phyloP scores from a whole-genome alignment of 30 jellyfish, hydroid and myxozoan genomes.

The Nemopilema nomurai region DNA sequence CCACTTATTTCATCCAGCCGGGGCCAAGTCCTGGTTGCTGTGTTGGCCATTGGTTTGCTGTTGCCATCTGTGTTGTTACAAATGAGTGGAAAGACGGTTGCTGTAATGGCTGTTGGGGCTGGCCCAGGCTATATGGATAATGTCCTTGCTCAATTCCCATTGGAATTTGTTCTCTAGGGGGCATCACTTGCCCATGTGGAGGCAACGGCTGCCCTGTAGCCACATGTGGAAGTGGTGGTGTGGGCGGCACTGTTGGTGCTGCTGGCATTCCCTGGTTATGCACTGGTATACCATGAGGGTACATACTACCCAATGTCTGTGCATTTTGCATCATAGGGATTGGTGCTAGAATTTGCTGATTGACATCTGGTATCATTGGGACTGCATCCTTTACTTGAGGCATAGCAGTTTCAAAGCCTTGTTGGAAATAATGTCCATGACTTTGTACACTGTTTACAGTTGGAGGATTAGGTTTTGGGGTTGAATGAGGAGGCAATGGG shows the following conservation, averaged over 20 bases:
- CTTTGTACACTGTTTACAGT: conserved; percentile 25
- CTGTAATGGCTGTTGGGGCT: conserved; percentile 43
- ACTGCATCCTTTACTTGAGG: conserved; percentile 26
- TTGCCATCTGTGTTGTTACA: conserved; percentile 59
- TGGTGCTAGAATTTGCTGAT: conserved; percentile 20
- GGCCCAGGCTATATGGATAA: conserved; percentile 40
- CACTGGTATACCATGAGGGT: conserved; percentile 32
- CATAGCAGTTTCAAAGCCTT: conserved; percentile 30
- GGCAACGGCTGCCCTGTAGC: conserved; percentile 48
- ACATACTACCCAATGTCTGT: conserved; percentile 36
- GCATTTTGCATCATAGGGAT: conserved; percentile 30
- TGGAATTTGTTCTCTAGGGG: conserved; percentile 39
- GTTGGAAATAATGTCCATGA: conserved; percentile 42
- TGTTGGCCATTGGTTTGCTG: conserved; percentile 47
- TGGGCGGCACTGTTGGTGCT: conserved; percentile 28
- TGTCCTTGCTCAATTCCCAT: conserved; percentile 48
- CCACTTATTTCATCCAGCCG: conserved; percentile 56
- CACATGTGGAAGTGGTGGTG: conserved; percentile 18
- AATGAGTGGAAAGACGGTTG: conserved; percentile 41
- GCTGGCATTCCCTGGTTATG: conserved; percentile 26
- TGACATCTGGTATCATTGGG: conserved; percentile 17
- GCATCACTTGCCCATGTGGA: conserved; percentile 59
- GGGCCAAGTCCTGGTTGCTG: conserved; percentile 63
- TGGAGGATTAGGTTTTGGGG: conserved; percentile 15
- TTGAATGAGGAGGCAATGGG: conserved; percentile 27